phyloP scores from a whole-genome alignment of 2,888 invertebrate genomes.

The Caenorhabditis imperialis region DNA sequence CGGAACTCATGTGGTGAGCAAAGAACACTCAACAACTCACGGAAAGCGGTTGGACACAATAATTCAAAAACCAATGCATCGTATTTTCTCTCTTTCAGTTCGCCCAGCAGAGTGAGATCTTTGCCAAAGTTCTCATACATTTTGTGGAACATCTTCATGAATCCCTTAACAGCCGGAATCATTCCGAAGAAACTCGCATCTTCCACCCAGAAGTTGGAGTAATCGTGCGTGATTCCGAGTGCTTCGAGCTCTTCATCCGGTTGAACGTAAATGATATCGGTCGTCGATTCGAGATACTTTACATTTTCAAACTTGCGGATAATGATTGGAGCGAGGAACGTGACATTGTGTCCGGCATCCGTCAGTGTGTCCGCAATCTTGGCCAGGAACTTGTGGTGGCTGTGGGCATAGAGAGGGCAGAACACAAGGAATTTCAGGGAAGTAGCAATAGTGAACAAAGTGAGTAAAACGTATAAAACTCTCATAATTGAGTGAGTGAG shows the following conservation, averaged over 20 bases:
- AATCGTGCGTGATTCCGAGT: slow-evolving; percentile 12
- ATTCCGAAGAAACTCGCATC: slow-evolving; percentile 11
- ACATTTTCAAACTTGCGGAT: slow-evolving; percentile 19
- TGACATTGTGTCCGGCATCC: slow-evolving; percentile 41
- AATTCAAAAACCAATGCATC: slow-evolving; percentile 23
- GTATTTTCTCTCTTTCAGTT: slow-evolving; percentile 19
- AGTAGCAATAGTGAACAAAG: too few species aligned
- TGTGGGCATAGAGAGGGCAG: slow-evolving; percentile 34
- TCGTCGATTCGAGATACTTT: slow-evolving; percentile 27
- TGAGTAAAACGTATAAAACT: too few species aligned
- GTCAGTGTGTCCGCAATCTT: slow-evolving; percentile 38
- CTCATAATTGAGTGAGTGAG: too few species aligned
- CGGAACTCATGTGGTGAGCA: too few species aligned
- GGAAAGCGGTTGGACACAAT: neutral
- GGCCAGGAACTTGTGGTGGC: slow-evolving; percentile 35
- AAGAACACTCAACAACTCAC: too few species aligned
- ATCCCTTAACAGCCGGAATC: slow-evolving; percentile 12
- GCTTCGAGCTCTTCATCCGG: slow-evolving; percentile 20
- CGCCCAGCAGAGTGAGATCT: slow-evolving; percentile 15
- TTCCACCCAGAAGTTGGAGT: slow-evolving; percentile 21
- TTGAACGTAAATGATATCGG: slow-evolving; percentile 25
- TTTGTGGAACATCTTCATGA: slow-evolving; percentile 21
- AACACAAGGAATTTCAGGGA: slow-evolving; percentile 10
- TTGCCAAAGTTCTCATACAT: slow-evolving; percentile 17
- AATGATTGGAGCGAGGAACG: slow-evolving; percentile 29